Conservation (phyloP, 1,140 invertebrate species). For the Cherax quadricarinatus region DNA sequence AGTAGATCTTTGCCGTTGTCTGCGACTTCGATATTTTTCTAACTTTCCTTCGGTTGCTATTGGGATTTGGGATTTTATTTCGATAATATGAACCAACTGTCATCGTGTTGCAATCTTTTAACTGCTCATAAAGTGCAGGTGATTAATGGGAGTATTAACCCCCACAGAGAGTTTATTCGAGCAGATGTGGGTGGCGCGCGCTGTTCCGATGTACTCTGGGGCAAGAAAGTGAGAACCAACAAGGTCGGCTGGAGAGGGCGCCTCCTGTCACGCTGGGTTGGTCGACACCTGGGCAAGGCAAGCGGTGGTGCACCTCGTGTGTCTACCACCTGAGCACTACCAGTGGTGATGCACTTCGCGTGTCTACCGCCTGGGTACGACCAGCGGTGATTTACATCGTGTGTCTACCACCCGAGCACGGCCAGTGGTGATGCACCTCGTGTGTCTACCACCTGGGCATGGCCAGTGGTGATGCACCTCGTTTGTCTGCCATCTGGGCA, state of each 20-base stretch:
- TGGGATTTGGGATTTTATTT: background rate
- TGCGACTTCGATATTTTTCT: background rate
- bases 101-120: background rate
- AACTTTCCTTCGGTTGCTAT: background rate
- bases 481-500: too few species aligned
- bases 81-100: background rate
- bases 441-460: too few species aligned
- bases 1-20: background rate
- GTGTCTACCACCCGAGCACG: too few species aligned
- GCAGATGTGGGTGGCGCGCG: background rate
- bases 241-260: slow-evolving; percentile 1
- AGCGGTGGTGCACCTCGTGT: too few species aligned
- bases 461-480: too few species aligned
- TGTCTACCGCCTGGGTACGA: too few species aligned
- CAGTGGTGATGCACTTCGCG: too few species aligned
- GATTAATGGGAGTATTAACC: background rate
- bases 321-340: too few species aligned
- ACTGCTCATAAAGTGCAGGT: background rate
- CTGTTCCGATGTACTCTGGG: background rate
- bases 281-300: background rate
- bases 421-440: too few species aligned
- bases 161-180: background rate
- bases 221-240: background rate
- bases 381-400: too few species aligned
- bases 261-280: background rate